These are phyloP conservation scores for Oncorhynchus clarkii DNA, from an alignment of 2,113 vertebrate genomes.

Conservation along the genomic window DNA sequence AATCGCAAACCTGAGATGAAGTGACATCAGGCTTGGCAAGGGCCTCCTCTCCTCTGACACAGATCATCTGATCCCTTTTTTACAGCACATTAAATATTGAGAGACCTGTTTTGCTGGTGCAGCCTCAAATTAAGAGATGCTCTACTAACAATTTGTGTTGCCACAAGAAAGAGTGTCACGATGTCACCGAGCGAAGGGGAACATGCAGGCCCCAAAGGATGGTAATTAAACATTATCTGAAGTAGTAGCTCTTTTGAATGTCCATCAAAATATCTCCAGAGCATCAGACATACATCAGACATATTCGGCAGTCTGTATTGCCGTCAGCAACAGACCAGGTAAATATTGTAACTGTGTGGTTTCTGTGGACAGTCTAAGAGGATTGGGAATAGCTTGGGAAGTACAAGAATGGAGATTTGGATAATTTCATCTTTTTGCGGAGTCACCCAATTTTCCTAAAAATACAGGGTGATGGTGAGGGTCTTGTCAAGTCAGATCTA, in stretches of 20 bases:
- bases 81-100: slow-evolving; percentile 57
- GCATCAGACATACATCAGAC: no score
- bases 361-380: no score
- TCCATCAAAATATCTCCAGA: background rate
- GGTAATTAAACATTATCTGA: background rate
- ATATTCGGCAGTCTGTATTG: background rate
- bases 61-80: slow-evolving; percentile 54
- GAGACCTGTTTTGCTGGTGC: slow-evolving; percentile 39
- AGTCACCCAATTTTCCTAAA: no score
- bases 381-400: no score
- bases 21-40: slow-evolving; percentile 54
- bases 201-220: background rate
- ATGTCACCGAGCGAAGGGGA: background rate
- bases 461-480: no score
- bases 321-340: no score
- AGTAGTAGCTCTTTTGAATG: background rate
- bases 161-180: slow-evolving; percentile 10
- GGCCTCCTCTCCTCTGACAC: slow-evolving; percentile 49
- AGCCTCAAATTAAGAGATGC: slow-evolving; percentile 37
- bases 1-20: slow-evolving; percentile 55
- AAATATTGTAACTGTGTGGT: no score
- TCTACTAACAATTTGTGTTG: slow-evolving; percentile 39
- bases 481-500: no score
- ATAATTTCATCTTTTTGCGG: no score
- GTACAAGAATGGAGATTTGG: no score